Conservation (phyloP, 2,113 vertebrate species). For the Pygoscelis adeliae region DNA sequence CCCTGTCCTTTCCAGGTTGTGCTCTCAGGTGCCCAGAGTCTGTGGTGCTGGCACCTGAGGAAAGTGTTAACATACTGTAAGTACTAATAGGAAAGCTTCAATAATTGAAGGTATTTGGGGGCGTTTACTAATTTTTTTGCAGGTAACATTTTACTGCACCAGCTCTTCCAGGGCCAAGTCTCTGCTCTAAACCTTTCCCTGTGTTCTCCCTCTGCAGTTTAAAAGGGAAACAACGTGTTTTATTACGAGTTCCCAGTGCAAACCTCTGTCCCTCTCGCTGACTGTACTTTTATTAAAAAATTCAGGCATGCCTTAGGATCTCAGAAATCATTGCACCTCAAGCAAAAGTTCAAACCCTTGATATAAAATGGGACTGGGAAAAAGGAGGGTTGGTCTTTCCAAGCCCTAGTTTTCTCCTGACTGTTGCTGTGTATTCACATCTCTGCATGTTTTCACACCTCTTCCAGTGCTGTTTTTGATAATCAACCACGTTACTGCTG, state of each 20-base stretch:
- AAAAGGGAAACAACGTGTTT: background rate
- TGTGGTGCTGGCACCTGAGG: accelerated
- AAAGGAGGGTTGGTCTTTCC: background rate
- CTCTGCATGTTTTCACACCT: background rate
- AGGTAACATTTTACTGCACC: background rate
- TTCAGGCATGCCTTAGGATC: background rate
- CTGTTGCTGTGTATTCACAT: background rate
- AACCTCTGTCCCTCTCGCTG: background rate
- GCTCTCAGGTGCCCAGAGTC: accelerated
- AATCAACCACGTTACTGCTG: background rate
- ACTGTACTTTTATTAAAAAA: background rate
- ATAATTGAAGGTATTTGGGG: background rate
- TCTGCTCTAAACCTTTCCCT: background rate
- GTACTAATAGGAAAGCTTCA: background rate
- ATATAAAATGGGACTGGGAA: background rate
- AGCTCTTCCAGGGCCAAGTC: background rate
- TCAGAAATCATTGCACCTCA: background rate
- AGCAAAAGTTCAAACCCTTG: background rate
- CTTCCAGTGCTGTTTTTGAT: background rate
- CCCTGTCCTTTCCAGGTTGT: background rate
- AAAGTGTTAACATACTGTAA: background rate
- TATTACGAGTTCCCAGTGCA: background rate
- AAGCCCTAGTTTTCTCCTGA: background rate
- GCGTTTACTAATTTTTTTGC: background rate
- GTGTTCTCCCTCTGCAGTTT: background rate